phyloP scores from a whole-genome alignment of 2,113 vertebrate species.

The Sapayoa aenigma region DNA sequence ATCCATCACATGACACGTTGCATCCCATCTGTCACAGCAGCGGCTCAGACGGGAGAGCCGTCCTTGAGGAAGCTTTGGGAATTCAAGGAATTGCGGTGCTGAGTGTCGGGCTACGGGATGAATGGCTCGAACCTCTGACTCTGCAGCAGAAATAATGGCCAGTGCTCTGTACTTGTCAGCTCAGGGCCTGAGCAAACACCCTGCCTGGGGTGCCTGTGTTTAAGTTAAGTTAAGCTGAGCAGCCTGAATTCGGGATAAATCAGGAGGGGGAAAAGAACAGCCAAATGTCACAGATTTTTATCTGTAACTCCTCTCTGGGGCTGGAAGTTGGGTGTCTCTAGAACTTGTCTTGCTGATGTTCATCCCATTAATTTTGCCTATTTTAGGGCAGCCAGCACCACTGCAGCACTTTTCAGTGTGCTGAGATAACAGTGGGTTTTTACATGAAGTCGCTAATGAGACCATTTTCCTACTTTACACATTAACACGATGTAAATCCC shows the following conservation, averaged over 20 bases:
- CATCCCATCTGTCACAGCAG: conserved; percentile 80
- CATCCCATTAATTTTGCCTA: conserved; percentile 7
- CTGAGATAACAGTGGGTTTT: not conserved
- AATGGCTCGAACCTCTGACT: conserved; percentile 74
- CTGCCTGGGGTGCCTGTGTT: conserved; percentile 10
- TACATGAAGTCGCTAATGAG: not conserved
- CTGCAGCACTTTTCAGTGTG: not conserved
- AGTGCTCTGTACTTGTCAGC: conserved; percentile 77
- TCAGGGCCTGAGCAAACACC: conserved; percentile 66
- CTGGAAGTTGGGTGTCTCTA: not conserved
- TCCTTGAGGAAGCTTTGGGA: conserved; percentile 80
- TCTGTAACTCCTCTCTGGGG: not conserved
- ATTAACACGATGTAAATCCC: not conserved
- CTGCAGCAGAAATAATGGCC: conserved; percentile 69
- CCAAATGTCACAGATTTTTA: conserved; percentile 27
- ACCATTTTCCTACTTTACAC: not conserved
- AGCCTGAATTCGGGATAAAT: conserved; percentile 51
- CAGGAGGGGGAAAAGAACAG: not conserved
- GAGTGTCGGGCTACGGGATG: conserved; percentile 69
- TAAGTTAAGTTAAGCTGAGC: conserved; percentile 58
- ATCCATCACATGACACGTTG: conserved; percentile 84
- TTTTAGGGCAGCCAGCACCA: not conserved
- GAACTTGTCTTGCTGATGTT: not conserved
- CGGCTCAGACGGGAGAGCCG: conserved; percentile 72
- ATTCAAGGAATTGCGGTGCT: conserved; percentile 75